Conservation (phyloP, 1,140 invertebrate genomes). For the Bombus huntii region DNA sequence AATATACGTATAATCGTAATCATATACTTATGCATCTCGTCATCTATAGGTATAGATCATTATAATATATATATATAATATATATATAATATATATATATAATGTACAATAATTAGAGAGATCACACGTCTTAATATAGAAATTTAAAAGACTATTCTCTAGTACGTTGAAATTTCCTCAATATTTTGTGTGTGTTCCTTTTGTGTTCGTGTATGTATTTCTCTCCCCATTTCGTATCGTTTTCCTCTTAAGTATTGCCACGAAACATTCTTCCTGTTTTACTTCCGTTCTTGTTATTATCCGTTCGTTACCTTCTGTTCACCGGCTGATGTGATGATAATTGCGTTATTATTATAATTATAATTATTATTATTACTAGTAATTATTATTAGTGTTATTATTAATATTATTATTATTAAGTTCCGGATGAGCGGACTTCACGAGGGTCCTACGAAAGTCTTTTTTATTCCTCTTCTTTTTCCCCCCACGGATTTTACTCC, state of each 20-base stretch:
- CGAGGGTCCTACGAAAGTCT: constrained; percentile 44
- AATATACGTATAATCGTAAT: constrained; percentile 78
- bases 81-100: constrained; percentile 67
- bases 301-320: neutral
- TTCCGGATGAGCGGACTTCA: constrained; percentile 46
- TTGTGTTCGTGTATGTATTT: constrained; percentile 22
- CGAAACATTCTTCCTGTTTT: constrained; percentile 70
- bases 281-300: neutral
- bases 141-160: constrained; percentile 82
- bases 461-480: constrained; percentile 1
- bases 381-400: constrained; percentile 31
- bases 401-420: constrained; percentile 47
- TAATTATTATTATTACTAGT: constrained; percentile 22
- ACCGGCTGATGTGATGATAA: constrained; percentile 72
- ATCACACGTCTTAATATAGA: constrained; percentile 83
- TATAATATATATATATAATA: constrained; percentile 63
- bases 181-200: constrained; percentile 33
- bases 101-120: constrained; percentile 83
- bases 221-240: constrained; percentile 36
- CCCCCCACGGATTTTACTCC: neutral
- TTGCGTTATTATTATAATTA: constrained; percentile 35
- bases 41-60: constrained; percentile 76
- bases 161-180: constrained; percentile 77
- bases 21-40: constrained; percentile 76
- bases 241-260: constrained; percentile 79